Evolutionary conservation across 2,888 invertebrate species (phyloP), one percentile per base, ranked within the genome.

Genomic region (Epirrita christyi): DNA sequence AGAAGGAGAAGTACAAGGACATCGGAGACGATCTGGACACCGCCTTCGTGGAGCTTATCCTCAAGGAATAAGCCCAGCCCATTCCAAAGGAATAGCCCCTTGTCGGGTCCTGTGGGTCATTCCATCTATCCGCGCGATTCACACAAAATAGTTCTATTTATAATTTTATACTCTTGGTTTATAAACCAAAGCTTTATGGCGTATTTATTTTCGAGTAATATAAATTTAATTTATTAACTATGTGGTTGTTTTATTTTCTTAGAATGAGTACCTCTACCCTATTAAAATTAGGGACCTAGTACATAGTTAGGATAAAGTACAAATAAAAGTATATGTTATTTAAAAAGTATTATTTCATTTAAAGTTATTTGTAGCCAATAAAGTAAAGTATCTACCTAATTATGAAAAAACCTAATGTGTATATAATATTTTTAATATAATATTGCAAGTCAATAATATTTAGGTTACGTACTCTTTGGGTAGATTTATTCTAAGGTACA

Each of bases 1-100:
- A 97, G 93, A 99, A 99, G 95, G 99, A 99, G 94, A 98, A 98
- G 92, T 99, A 98, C 98, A 99, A 99, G 95, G 96, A 97, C 93
- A 99, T 99, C 94, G 98, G 98, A 94, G 99, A 99, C 95, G 99
- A 99, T 93, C 95, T 99, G 95, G 99, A 99, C 93, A 97, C 97
- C 88, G 99, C 99, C 86, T 99, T 99, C 94, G 98, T 98, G 93
- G 97, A 97, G 92, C 96, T 97, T 86, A 95, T 96, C 93, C 95
- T 95, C 93, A 94, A 94, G 89, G 94, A 94, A 92, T 94, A 94
- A 88, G 83, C 66, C 63, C 59, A 41, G 38, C 60, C 36, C 32
- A n/a, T 32, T 86, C 95, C 95, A 92, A 94, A 94, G 89, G 94
- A 94, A 90, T 94, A 94, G 83, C 55, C 59, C 55, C 55, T 9